Evolutionary conservation across 2,113 vertebrate species (phyloP), one percentile per base, ranked within the genome.

Genomic region (Ptyas mucosa): DNA sequence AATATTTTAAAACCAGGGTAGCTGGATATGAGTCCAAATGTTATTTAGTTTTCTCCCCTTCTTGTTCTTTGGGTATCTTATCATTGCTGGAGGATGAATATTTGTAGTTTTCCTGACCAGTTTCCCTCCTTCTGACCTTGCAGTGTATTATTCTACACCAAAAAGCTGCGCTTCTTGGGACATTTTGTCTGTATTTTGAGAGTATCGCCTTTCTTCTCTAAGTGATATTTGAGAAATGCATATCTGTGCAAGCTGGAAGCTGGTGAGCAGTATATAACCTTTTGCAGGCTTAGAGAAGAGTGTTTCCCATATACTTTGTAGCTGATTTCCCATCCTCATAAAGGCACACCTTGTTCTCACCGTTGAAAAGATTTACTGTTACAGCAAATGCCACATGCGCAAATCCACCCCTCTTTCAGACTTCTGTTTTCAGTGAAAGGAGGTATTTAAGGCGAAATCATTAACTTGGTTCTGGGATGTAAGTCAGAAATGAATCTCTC

Each of bases 1-100:
- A 85, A 92, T 10, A 43, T 92, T 89, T 92, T 53, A 85, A 92
- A 92, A 24, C 43, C 53, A 58, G n/a, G 58, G 43, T 55, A 89
- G 92, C 88, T 86, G 54, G 43, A 26, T 92, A 57, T 85, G 53
- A 85, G 53, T 85, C 85, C 23, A 92, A 58, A 58, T 39, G 87
- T 85, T 85, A 54, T 92, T 92, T 89, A 92, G 43, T 89, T 39
- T 23, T 85, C 29, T 81, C 23, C 15, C 10, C 26, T 57, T 57
- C 15, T 29, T 85, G 15, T 51, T 58, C 15, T 57, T 85, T 46
- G 20, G 18, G 2, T 92, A 88, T 88, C 51, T 89, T 89, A 89
- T 92, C 53, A 24, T 89, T 92, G 89, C 34, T 75, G 52, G 3
- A 89, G 61, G 51, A 89, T 55, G 81, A 26, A 86, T 57, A 81